phyloP scores from a whole-genome alignment of 2,888 invertebrate genomes.

The Tetragonisca angustula region DNA sequence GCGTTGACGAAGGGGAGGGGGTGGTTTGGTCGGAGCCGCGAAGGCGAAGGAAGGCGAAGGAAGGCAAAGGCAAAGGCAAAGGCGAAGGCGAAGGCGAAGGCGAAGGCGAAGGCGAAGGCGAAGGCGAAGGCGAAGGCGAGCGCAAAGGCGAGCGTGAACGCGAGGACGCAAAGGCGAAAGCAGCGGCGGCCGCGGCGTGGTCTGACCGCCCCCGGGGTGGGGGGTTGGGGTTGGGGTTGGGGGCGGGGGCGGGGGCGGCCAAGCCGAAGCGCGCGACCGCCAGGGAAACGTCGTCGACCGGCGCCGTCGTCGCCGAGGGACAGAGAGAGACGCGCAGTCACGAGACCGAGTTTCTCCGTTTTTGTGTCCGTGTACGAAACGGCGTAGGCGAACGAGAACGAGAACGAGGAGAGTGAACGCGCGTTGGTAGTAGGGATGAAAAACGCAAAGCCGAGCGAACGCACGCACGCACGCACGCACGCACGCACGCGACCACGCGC shows the following conservation, averaged over 20 bases:
- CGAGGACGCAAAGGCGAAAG: not conserved
- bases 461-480: not conserved
- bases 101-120: slow-evolving; percentile 6
- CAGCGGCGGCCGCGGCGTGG: not conserved
- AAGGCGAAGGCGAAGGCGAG: not conserved
- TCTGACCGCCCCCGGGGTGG: no score
- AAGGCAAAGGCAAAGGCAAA: slow-evolving; percentile 34
- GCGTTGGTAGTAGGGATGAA: slow-evolving; percentile 6
- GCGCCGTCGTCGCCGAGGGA: no score
- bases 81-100: slow-evolving; percentile 20
- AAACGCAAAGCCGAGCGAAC: not conserved
- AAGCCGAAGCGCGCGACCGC: not conserved
- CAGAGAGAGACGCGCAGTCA: no score
- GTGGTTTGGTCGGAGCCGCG: slow-evolving; percentile 37
- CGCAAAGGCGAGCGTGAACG: not conserved
- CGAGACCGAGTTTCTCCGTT: no score
- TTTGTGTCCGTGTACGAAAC: not conserved
- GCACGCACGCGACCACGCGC: slow-evolving; percentile 10
- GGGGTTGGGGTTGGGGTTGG: no score
- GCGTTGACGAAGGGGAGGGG: slow-evolving; percentile 22
- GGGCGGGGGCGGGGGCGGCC: not conserved
- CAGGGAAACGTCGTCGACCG: no score
- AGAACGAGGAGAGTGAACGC: not conserved
- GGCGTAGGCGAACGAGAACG: not conserved
- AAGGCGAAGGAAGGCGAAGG: slow-evolving; percentile 56